phyloP scores from a whole-genome alignment of 2,888 invertebrate genomes.

The Lymantria dispar region DNA sequence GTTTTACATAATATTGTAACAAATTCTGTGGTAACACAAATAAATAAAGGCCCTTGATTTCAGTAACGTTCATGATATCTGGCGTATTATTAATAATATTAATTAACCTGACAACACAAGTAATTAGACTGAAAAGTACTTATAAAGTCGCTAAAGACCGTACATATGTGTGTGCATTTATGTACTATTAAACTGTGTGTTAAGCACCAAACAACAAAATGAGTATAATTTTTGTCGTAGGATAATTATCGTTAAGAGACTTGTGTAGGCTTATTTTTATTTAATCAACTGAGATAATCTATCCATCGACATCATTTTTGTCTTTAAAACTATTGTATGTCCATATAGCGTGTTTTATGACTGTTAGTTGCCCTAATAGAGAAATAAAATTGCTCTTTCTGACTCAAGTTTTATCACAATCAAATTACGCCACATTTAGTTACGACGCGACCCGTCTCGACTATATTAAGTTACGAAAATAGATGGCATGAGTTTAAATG shows the following conservation, averaged over 20 bases:
- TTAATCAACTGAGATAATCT: conserved; percentile 17
- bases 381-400: conserved; percentile 37
- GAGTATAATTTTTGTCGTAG: conserved; percentile 10
- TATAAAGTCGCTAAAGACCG: conserved; percentile 22
- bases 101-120: conserved; percentile 2
- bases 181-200: conserved; percentile 6
- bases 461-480: conserved; percentile 68
- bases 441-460: conserved; percentile 50
- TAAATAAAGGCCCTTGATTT: conserved; percentile 4
- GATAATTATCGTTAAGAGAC: background rate
- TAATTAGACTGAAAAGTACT: conserved; percentile 17
- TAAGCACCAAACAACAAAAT: conserved; percentile 11
- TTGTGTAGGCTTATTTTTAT: conserved; percentile 11
- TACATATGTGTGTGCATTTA: background rate
- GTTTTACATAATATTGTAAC: conserved; percentile 31
- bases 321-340: conserved; percentile 22
- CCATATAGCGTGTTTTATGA: conserved; percentile 39
- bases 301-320: conserved; percentile 14
- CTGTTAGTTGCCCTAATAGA: conserved; percentile 38
- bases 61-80: background rate
- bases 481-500: conserved; percentile 64
- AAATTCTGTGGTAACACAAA: conserved; percentile 23
- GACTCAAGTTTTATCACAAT: conserved; percentile 53
- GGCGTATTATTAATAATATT: background rate
- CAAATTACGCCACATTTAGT: conserved; percentile 65